Base-by-base conservation (phyloP, 2,797 vertebrate species). In the Fringilla coelebs region DNA sequence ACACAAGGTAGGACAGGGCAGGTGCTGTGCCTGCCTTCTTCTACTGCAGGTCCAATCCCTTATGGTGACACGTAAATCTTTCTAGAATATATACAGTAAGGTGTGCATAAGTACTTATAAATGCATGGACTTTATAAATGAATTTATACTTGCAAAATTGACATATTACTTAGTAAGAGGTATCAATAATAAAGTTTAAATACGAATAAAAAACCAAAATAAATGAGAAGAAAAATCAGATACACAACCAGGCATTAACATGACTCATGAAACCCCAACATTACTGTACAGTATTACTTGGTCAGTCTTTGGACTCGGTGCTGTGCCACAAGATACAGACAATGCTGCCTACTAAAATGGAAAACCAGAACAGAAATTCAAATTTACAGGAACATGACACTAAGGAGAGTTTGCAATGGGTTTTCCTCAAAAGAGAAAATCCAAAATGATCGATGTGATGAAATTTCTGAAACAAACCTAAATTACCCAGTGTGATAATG, bases 11-110 rank as follows among this genome's bases (percentile, higher is more conserved):
- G 26, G 16, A 28, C 6, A 38, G 10, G 17, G 21, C 18, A 34
- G 17, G 11, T 28, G 29, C 16, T 7, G 1, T 11, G 17, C 14
- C 5, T 0, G 0, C 18, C 9, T 13, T 26, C 17, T 40, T 54
- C 40, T 46, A 24, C 31, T 9, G 17, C 22, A 40, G n/a, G 22
- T 60, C 24, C 41, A 63, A 19, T 8, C 38, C 17, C 32, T 67
- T 6, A 6, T 17, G 29, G 8, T 3, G 11, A 57, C 22, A 31
- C 18, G 21, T 40, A 83, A 83, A 60, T 65, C 70, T 38, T 29
- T 66, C 60, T 49, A 65, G 40, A 68, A 88, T 40, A 55, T 6
- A 67, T 10, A 40, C 4, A 68, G 22, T 61, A 75, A 51, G 11
- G 11, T 60, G 11, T 43, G 40, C 71, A 62, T 60, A 85, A 76